These are phyloP conservation scores for Sarcophaga rosellei DNA, from an alignment of 2,888 invertebrate genomes.

Conservation along the genomic window DNA sequence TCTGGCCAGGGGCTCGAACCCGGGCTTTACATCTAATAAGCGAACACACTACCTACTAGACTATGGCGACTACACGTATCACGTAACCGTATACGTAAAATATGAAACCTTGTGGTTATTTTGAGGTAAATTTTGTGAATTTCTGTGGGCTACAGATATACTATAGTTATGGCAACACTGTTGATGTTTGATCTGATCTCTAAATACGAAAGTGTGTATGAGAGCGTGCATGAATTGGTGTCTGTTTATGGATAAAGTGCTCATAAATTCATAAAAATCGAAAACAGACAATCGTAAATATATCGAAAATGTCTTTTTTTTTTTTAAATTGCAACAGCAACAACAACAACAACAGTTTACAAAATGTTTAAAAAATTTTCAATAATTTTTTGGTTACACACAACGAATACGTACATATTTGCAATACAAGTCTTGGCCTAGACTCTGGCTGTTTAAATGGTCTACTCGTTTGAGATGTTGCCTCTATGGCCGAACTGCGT, in stretches of 20 bases:
- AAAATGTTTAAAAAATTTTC: slow-evolving; percentile 19
- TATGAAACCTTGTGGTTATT: too few relatives aligned
- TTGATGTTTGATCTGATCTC: background rate
- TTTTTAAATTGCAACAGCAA: slow-evolving; percentile 3
- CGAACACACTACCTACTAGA: too few relatives aligned
- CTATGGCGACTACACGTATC: too few relatives aligned
- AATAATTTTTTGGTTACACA: slow-evolving; percentile 25
- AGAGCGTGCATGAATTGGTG: background rate
- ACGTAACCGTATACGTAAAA: too few relatives aligned
- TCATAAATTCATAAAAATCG: slow-evolving; percentile 60
- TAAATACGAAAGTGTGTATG: background rate
- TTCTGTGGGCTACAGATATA: too few relatives aligned
- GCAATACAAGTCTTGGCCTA: background rate
- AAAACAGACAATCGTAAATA: slow-evolving; percentile 59
- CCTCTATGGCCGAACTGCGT: slow-evolving; percentile 35
- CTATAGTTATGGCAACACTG: too few relatives aligned
- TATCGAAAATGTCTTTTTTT: slow-evolving; percentile 54
- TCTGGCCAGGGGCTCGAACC: too few relatives aligned
- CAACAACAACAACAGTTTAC: slow-evolving; percentile 8
- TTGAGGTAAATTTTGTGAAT: too few relatives aligned
- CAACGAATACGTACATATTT: background rate
- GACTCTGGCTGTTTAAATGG: background rate
- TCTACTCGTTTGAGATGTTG: background rate
- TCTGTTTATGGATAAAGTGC: slow-evolving; percentile 29
- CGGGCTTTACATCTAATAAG: too few relatives aligned